Base-by-base conservation (phyloP, 2,797 vertebrate genomes). In the Acanthurus lineatus region DNA sequence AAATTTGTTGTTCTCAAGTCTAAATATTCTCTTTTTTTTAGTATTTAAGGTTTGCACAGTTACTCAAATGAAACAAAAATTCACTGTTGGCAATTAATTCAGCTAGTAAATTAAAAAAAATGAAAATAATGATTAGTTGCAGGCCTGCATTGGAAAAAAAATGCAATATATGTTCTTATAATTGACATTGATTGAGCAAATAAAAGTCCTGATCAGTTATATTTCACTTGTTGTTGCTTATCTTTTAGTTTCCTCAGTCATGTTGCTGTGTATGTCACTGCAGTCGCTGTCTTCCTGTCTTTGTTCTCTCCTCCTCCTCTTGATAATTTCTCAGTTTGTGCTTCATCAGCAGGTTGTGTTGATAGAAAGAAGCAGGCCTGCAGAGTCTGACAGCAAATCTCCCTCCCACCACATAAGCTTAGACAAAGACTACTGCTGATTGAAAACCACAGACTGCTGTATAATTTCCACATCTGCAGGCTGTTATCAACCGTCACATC, bases 301-400 rank as follows among this genome's bases (percentile, higher is more conserved):
- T 15, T 38, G n/a, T n/a, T 2, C 7, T 3, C 47, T 12, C 9
- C 12, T 51, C 6, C 6, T 5, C 8, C 16, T 25, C 44, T 44
- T 16, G 12, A 52, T 16, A 25, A 25, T 65, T 32, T 35, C 67
- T 69, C 44, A 40, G 45, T 69, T 60, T 64, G 74, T 40, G 38
- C 76, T 82, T 64, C 70, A 22, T 40, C 66, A 77, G 52, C 51
- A 16, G 11, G 19, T 72, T 20, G 19, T 73, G 40, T 64, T 53
- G 22, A 10, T 62, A 11, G 63, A 76, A 49, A 73, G 73, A 16
- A 62, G 69, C 60, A 15, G 69, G 59, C 28, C 62, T 35, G 19
- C 32, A 17, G 61, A 77, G 48, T 32, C n/a, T 71, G 59, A 71
- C 74, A 69, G 71, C 44, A 9, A 0, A 66, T 69, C 58, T 32